Evolutionary conservation across 1,140 invertebrate genomes (phyloP).

Genomic region (Macrocentrus cingulum): DNA sequence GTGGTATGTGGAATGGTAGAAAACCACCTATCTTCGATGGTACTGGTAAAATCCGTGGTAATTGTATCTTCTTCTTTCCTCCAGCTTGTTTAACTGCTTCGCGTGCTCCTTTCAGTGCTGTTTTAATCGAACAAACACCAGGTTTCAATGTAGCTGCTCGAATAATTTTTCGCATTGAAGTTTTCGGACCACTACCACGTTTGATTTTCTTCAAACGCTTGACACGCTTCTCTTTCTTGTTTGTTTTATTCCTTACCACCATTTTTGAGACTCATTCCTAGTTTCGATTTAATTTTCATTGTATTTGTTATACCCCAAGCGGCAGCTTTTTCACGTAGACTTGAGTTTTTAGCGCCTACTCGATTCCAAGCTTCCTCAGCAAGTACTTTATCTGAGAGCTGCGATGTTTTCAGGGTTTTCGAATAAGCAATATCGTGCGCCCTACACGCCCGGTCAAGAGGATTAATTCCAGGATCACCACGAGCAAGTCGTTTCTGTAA

Average conservation of each 20-base stretch:
- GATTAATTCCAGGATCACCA: conserved; percentile 41
- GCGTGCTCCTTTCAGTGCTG: neutral
- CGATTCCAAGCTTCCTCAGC: conserved; percentile 52
- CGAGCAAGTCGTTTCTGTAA: conserved; percentile 31
- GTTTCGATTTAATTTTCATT: conserved; percentile 44
- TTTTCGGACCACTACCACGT: neutral
- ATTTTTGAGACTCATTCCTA: conserved; percentile 35
- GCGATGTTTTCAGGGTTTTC: conserved; percentile 38
- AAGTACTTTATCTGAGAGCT: conserved; percentile 47
- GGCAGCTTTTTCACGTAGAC: conserved; percentile 39
- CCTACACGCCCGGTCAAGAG: conserved; percentile 35
- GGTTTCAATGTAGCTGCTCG: neutral
- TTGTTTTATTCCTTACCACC: conserved; percentile 20
- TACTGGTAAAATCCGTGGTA: conserved; percentile 20
- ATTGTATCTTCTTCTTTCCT: conserved; percentile 3
- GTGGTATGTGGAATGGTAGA: conserved; percentile 14
- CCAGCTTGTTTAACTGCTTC: conserved; percentile 4
- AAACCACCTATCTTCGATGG: conserved; percentile 11
- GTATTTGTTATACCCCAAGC: conserved; percentile 39
- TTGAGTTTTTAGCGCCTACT: conserved; percentile 45
- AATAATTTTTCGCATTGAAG: neutral
- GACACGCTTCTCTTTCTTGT: conserved; percentile 17
- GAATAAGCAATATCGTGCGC: conserved; percentile 46
- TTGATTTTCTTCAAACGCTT: neutral
- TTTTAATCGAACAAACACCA: neutral